Percentiles rank a stretch among this genome's conserved stretches.
These are phyloP conservation scores for Harpalus rubripes DNA, from an alignment of 2,888 invertebrate genomes.

Conservation along the genomic window DNA sequence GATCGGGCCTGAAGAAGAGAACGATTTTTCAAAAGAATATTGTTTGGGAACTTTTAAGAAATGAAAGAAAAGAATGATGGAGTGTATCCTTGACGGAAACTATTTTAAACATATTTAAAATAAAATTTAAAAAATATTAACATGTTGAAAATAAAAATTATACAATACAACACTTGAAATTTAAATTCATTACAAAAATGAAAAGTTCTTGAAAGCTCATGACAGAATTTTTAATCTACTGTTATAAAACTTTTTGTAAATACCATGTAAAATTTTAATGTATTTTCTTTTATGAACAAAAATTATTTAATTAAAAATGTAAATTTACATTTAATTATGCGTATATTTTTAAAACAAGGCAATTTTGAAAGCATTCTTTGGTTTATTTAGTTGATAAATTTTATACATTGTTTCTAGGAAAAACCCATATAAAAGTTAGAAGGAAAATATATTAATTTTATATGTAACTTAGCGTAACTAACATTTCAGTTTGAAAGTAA, in stretches of 20 bases:
- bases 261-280: slow-evolving; percentile 1
- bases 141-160: neutral
- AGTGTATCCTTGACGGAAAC: too few species aligned
- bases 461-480: neutral
- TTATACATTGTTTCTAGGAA: slow-evolving; percentile 4
- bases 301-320: slow-evolving; percentile 4
- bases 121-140: too few species aligned
- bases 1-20: too few species aligned
- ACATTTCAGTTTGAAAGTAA: neutral
- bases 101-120: too few species aligned
- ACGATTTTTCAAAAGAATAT: too few species aligned
- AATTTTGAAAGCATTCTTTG: neutral
- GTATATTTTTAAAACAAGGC: neutral
- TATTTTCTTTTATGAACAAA: neutral
- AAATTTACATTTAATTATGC: slow-evolving; percentile 7
- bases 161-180: neutral
- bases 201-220: neutral
- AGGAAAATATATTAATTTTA: neutral
- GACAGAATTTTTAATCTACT: neutral
- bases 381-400: neutral
- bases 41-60: too few species aligned
- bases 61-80: too few species aligned
- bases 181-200: neutral
- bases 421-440: neutral
- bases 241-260: neutral